phyloP scores from a whole-genome alignment of 2,888 invertebrate genomes.

The Brenthis hecate region DNA sequence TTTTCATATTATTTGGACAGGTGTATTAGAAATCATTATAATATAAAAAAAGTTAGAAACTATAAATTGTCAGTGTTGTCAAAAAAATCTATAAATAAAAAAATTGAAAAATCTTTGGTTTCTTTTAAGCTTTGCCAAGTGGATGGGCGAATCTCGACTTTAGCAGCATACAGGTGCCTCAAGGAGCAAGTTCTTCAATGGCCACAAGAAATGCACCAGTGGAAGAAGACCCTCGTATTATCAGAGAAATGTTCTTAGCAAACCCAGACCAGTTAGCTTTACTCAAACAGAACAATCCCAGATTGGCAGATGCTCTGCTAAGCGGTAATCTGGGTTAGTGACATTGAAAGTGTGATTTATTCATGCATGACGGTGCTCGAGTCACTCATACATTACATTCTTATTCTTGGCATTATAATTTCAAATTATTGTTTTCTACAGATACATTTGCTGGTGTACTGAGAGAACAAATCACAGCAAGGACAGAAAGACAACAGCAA shows the following conservation, averaged over 20 bases:
- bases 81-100: constrained; percentile 22
- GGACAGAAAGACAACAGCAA: constrained; percentile 92
- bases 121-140: constrained; percentile 67
- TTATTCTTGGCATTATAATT: constrained; percentile 30
- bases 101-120: constrained; percentile 42
- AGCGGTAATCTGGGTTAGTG: constrained; percentile 89
- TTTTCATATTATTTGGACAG: constrained; percentile 22
- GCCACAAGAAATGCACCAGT: constrained; percentile 68
- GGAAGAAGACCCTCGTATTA: constrained; percentile 92
- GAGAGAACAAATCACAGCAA: constrained; percentile 90
- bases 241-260: constrained; percentile 92
- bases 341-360: constrained; percentile 43
- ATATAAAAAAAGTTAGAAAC: constrained; percentile 35
- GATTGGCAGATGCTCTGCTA: constrained; percentile 93
- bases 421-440: constrained; percentile 59
- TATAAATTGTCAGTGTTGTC: constrained; percentile 34
- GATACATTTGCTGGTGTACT: constrained; percentile 91
- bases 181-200: constrained; percentile 62
- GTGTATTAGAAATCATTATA: constrained; percentile 19
- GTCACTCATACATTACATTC: constrained; percentile 18
- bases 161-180: constrained; percentile 91
- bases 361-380: background rate
- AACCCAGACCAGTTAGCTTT: constrained; percentile 95
- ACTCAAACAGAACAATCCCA: constrained; percentile 95
- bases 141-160: constrained; percentile 89